Evolutionary conservation across 2,888 invertebrate genomes (phyloP).

Genomic region (Pristionchus japonicus): DNA sequence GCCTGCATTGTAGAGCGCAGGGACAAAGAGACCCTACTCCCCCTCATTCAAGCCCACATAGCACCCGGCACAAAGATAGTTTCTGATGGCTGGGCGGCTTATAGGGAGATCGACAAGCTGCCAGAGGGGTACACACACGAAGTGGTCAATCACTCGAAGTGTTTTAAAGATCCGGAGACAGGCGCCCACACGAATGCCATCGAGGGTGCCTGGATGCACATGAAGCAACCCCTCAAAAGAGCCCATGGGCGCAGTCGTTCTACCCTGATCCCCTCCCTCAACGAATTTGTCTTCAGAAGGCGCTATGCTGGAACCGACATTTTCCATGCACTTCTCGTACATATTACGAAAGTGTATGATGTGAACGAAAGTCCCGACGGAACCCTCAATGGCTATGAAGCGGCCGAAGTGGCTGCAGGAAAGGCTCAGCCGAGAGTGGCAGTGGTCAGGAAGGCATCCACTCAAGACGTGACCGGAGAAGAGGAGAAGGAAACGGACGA

Average conservation of each 20-base stretch:
- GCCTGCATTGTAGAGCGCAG: no score
- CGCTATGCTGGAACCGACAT: background rate
- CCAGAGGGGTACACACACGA: constrained; percentile 44
- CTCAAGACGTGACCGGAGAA: no score
- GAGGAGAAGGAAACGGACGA: no score
- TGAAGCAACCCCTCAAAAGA: background rate
- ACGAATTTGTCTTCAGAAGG: background rate
- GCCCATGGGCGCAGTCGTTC: background rate
- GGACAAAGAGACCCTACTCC: no score
- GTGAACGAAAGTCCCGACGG: background rate
- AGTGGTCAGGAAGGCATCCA: no score
- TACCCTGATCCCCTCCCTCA: background rate
- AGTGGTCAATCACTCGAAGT: constrained; percentile 43
- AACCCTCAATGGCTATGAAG: no score
- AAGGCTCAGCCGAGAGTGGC: no score
- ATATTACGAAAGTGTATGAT: background rate
- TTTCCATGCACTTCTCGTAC: background rate
- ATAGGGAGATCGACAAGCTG: background rate
- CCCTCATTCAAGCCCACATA: no score
- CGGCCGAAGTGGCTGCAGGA: no score
- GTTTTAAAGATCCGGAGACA: constrained; percentile 43
- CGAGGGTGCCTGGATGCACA: constrained; percentile 42
- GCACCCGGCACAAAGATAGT: background rate
- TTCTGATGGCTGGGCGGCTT: constrained; percentile 47
- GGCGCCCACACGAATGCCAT: constrained; percentile 45